phyloP scores from a whole-genome alignment of 2,888 invertebrate genomes.

The Prosapia bicincta region DNA sequence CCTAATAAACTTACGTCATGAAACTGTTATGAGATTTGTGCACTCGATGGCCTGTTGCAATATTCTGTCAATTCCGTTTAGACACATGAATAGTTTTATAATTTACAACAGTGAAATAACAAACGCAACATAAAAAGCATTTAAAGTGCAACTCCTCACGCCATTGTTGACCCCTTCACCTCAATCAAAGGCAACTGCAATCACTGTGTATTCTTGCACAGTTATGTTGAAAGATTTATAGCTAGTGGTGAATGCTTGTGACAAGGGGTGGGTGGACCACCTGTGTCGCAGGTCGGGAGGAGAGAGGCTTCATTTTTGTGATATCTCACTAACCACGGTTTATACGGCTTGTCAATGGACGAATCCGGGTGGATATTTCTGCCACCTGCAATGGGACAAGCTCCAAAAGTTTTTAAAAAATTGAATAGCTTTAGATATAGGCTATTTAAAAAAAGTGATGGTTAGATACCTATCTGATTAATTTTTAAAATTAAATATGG shows the following conservation, averaged over 20 bases:
- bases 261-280: not conserved
- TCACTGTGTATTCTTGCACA: not conserved
- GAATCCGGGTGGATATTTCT: no score
- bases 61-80: not conserved
- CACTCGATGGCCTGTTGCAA: not conserved
- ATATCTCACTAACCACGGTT: not conserved
- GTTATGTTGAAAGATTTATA: not conserved
- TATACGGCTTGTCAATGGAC: not conserved
- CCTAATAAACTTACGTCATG: no score
- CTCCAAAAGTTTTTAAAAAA: no score
- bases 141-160: not conserved
- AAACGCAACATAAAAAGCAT: not conserved
- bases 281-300: not conserved
- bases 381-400: no score
- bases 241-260: not conserved
- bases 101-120: not conserved
- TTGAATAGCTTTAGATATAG: no score
- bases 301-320: not conserved
- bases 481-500: no score
- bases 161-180: not conserved
- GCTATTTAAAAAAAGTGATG: no score
- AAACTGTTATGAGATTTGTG: no score
- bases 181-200: not conserved
- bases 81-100: not conserved
- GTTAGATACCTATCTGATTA: no score